These are phyloP conservation scores for Ceuthmochares aereus DNA, from an alignment of 2,113 vertebrate species.

Conservation along the genomic window DNA sequence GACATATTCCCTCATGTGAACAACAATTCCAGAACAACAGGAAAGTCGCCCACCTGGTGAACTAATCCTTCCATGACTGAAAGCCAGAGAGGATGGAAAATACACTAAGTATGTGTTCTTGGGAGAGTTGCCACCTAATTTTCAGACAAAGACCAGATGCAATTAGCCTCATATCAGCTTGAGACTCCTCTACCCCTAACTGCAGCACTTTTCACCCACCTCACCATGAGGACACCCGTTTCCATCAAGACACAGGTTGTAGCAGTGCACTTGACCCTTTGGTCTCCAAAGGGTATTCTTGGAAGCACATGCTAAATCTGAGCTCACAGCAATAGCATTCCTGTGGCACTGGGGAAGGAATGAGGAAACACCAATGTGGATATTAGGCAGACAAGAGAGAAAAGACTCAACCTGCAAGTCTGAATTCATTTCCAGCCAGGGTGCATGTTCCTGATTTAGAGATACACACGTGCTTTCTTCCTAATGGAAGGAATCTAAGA, in stretches of 20 bases:
- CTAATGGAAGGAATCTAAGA: conserved; percentile 18
- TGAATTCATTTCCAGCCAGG: not conserved
- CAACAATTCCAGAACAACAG: conserved; percentile 57
- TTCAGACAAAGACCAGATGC: conserved; percentile 34
- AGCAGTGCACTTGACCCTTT: not conserved
- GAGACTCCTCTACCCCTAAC: not conserved
- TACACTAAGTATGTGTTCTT: conserved; percentile 22
- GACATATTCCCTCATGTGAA: conserved; percentile 7
- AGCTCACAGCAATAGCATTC: conserved; percentile 10
- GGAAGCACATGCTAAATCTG: not conserved
- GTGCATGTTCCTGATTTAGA: not conserved
- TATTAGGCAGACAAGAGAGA: not conserved
- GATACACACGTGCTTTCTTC: not conserved
- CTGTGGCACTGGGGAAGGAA: conserved; percentile 33
- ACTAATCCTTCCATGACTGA: conserved; percentile 38
- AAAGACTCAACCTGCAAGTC: conserved; percentile 21
- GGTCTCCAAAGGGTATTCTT: not conserved
- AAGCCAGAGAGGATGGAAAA: conserved; percentile 50
- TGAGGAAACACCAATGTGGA: conserved; percentile 34
- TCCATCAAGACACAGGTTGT: not conserved
- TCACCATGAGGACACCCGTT: fast-evolving
- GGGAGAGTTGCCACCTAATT: conserved; percentile 41
- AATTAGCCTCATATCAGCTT: conserved; percentile 17
- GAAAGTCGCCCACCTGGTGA: conserved; percentile 40
- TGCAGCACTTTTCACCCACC: not conserved